phyloP scores from a whole-genome alignment of 2,113 vertebrate species.

The Emydura subglobosa region DNA sequence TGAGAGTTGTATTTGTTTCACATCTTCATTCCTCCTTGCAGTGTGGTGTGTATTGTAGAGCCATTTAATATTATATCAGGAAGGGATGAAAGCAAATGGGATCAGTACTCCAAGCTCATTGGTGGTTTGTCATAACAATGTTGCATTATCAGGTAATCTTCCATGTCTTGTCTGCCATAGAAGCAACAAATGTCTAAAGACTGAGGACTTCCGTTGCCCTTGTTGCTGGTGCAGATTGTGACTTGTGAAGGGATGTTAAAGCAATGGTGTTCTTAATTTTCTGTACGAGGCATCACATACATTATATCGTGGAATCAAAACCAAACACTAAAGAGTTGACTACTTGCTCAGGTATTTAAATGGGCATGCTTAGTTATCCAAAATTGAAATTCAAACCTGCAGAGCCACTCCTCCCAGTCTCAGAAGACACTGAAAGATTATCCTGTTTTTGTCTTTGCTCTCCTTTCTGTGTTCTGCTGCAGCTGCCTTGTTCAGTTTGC shows the following conservation, averaged over 20 bases:
- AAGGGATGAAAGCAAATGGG: not conserved
- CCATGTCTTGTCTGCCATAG: not conserved
- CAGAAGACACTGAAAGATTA: slow-evolving; percentile 9
- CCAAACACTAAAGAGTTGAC: not conserved
- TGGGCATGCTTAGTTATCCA: not conserved
- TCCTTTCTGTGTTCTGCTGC: slow-evolving; percentile 18
- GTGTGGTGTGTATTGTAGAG: not conserved
- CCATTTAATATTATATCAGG: not conserved
- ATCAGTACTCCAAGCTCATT: not conserved
- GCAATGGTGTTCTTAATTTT: not conserved
- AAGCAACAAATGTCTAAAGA: not conserved
- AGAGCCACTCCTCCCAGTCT: not conserved
- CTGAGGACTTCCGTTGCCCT: not conserved
- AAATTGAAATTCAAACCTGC: not conserved
- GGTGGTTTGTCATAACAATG: not conserved
- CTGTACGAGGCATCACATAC: not conserved
- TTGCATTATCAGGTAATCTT: not conserved
- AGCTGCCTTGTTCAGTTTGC: slow-evolving; percentile 48
- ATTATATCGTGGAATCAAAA: not conserved
- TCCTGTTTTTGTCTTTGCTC: slow-evolving; percentile 26
- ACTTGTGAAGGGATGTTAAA: not conserved
- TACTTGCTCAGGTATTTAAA: not conserved
- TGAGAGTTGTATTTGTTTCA: not conserved
- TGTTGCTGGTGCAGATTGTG: not conserved
- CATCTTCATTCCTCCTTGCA: not conserved